phyloP scores from a whole-genome alignment of 2,113 vertebrate genomes.

The Dunckerocampus dactyliophorus region DNA sequence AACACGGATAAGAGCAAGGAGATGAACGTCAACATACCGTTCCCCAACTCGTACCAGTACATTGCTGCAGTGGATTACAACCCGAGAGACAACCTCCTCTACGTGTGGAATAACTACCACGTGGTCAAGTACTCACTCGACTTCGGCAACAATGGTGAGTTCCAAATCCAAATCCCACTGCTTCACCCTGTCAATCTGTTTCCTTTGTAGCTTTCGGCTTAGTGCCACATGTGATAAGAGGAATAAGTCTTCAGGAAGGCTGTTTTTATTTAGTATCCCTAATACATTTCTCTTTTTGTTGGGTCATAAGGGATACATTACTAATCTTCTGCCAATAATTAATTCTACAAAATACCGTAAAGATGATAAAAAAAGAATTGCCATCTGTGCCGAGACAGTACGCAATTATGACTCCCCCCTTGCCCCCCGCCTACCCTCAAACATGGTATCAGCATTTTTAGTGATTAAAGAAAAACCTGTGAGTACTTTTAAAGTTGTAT shows the following conservation, averaged over 20 bases:
- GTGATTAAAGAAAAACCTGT: slow-evolving; percentile 6
- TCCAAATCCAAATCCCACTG: background rate
- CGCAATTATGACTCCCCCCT: slow-evolving; percentile 29
- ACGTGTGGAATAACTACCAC: slow-evolving; percentile 99
- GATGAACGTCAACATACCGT: slow-evolving; percentile 85
- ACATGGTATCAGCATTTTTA: slow-evolving; percentile 17
- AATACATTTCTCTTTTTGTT: slow-evolving; percentile 24
- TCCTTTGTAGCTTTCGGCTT: background rate
- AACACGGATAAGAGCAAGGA: slow-evolving; percentile 94
- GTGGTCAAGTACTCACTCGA: slow-evolving; percentile 97
- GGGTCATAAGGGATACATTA: slow-evolving; percentile 42
- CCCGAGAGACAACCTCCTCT: slow-evolving; percentile 97
- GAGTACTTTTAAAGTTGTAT: slow-evolving; percentile 6
- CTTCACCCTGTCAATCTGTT: too few relatives aligned
- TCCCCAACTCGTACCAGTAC: slow-evolving; percentile 98
- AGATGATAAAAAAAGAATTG: slow-evolving; percentile 31
- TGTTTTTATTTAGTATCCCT: slow-evolving; percentile 7
- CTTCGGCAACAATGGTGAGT: slow-evolving; percentile 85
- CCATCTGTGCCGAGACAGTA: slow-evolving; percentile 50
- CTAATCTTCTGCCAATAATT: slow-evolving; percentile 37
- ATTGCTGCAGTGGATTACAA: slow-evolving; percentile 99
- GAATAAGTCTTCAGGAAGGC: slow-evolving; percentile 3
- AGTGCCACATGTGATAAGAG: background rate
- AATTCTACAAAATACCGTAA: slow-evolving; percentile 42
- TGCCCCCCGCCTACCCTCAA: background rate